phyloP scores from a whole-genome alignment of 1,140 invertebrate species.

The Catajapyx aquilonaris region DNA sequence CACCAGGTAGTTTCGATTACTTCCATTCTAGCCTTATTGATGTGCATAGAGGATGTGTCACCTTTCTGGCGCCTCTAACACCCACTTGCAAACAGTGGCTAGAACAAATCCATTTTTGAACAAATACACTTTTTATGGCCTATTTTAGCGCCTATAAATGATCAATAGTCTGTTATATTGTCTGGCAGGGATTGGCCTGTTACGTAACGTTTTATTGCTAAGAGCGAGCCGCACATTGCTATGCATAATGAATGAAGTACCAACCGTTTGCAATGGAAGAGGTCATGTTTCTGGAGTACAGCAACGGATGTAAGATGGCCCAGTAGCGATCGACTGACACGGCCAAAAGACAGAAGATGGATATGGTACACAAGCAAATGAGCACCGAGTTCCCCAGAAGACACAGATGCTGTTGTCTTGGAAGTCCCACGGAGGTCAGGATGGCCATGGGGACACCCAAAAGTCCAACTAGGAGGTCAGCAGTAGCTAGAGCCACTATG shows the following conservation, averaged over 20 bases:
- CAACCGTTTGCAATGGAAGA: conserved; percentile 64
- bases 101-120: too few relatives aligned
- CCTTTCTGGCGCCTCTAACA: too few relatives aligned
- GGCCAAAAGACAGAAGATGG: conserved; percentile 74
- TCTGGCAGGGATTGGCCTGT: too few relatives aligned
- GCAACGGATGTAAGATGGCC: conserved; percentile 77
- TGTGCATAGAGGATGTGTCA: too few relatives aligned
- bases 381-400: conserved; percentile 69
- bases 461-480: conserved; percentile 47
- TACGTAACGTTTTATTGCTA: too few relatives aligned
- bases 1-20: too few relatives aligned
- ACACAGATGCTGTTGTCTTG: conserved; percentile 54
- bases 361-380: conserved; percentile 72
- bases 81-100: too few relatives aligned
- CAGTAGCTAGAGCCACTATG: conserved; percentile 66
- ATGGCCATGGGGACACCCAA: conserved; percentile 71
- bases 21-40: too few relatives aligned
- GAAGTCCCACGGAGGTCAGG: conserved; percentile 47
- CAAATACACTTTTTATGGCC: too few relatives aligned
- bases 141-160: too few relatives aligned
- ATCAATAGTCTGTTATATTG: too few relatives aligned
- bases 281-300: conserved; percentile 64
- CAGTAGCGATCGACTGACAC: conserved; percentile 79
- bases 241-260: conserved; percentile 19
- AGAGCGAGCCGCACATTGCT: too few relatives aligned